These are phyloP conservation scores for Thyatira batis DNA, from an alignment of 2,888 invertebrate species.

Conservation along the genomic window DNA sequence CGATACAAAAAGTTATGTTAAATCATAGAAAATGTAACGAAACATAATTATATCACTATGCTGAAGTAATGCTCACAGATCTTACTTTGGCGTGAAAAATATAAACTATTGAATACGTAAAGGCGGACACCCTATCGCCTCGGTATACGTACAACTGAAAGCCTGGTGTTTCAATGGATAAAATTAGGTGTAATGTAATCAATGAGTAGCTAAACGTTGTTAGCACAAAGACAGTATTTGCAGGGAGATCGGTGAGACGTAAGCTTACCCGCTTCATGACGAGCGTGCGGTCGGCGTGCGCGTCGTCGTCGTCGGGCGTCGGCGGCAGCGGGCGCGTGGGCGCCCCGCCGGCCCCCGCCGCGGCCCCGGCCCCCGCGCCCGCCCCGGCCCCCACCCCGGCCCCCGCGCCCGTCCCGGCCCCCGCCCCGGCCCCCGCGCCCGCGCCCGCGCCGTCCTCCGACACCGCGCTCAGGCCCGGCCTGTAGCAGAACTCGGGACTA, in stretches of 20 bases:
- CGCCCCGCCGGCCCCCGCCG: constrained; percentile 85
- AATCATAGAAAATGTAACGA: constrained; percentile 50
- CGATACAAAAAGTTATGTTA: constrained; percentile 74
- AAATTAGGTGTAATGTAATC: constrained; percentile 13
- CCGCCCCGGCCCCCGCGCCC: constrained; percentile 77
- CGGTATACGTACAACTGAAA: constrained; percentile 11
- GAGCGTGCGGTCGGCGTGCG: constrained; percentile 91
- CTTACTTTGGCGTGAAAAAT: constrained; percentile 77
- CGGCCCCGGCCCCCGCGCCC: constrained; percentile 36
- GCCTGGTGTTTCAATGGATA: constrained; percentile 4
- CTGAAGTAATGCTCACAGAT: constrained; percentile 68
- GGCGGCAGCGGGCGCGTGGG: constrained; percentile 97
- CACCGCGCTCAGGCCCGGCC: constrained; percentile 86
- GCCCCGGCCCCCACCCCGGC: constrained; percentile 36
- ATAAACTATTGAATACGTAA: constrained; percentile 25
- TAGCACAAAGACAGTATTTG: constrained; percentile 22
- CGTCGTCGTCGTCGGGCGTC: constrained; percentile 95
- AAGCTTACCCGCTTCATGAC: constrained; percentile 94
- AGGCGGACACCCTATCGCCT: constrained; percentile 16
- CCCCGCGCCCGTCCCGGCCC: constrained; percentile 44
- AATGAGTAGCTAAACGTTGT: constrained; percentile 16
- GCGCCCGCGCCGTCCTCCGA: constrained; percentile 71
- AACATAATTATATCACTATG: constrained; percentile 28
- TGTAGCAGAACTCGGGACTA: constrained; percentile 93
- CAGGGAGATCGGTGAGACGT: not conserved